These are phyloP conservation scores for Blera fallax DNA, from an alignment of 2,888 invertebrate species.

Conservation along the genomic window DNA sequence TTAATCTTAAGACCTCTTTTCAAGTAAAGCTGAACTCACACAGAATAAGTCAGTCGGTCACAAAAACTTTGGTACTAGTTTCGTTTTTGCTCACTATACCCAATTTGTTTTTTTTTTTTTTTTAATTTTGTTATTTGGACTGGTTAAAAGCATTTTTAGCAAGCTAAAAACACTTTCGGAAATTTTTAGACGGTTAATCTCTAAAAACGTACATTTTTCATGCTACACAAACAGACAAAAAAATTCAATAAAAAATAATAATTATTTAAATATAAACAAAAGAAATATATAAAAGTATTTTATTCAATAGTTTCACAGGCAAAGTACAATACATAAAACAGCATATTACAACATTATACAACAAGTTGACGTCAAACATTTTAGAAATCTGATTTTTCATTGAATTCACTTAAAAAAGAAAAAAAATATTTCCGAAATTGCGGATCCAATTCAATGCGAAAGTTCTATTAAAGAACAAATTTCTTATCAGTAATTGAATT, in stretches of 20 bases:
- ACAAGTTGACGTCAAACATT: not conserved
- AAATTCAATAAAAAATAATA: not conserved
- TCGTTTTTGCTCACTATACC: no score
- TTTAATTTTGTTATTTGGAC: no score
- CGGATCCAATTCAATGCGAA: slow-evolving; percentile 47
- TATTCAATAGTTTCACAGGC: slow-evolving; percentile 49
- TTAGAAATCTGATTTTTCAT: not conserved
- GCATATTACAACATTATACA: not conserved
- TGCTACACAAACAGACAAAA: not conserved
- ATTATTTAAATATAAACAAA: not conserved
- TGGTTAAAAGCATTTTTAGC: no score
- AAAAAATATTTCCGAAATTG: slow-evolving; percentile 5
- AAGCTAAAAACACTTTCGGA: no score
- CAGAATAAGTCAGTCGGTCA: no score
- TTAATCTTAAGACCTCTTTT: no score
- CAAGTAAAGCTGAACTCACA: no score
- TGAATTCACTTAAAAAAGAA: slow-evolving; percentile 28
- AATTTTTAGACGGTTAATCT: no score
- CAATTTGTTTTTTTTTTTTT: no score
- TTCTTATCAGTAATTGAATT: not conserved
- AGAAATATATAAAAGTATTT: not conserved
- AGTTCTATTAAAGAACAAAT: slow-evolving; percentile 41
- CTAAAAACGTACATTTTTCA: no score
- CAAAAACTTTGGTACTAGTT: no score
- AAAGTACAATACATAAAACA: slow-evolving; percentile 50